phyloP scores from a whole-genome alignment of 2,888 invertebrate genomes.

The Hirtodrosophila alboralis region DNA sequence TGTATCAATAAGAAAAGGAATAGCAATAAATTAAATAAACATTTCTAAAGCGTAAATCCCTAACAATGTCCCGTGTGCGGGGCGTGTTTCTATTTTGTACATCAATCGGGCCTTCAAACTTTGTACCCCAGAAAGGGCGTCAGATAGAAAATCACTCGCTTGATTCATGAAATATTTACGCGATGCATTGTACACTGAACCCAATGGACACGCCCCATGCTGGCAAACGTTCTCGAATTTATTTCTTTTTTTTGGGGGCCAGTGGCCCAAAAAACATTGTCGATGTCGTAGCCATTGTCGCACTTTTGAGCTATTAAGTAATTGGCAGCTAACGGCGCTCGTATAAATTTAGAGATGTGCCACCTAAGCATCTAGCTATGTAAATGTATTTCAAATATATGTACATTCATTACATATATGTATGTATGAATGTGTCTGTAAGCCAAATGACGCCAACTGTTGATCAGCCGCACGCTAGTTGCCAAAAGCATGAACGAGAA shows the following conservation, averaged over 20 bases:
- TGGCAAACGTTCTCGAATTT: conserved; percentile 43
- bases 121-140: conserved; percentile 39
- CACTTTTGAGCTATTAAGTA: conserved; percentile 72
- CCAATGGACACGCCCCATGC: conserved; percentile 35
- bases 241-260: conserved; percentile 22
- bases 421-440: conserved; percentile 17
- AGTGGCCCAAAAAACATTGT: conserved; percentile 28
- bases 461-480: conserved; percentile 57
- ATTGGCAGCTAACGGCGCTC: conserved; percentile 56
- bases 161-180: conserved; percentile 79
- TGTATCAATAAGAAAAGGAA: no score
- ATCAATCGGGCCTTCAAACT: conserved; percentile 38
- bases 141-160: conserved; percentile 74
- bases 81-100: conserved; percentile 59
- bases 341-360: conserved; percentile 61
- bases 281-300: conserved; percentile 43
- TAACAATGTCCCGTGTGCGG: conserved; percentile 56
- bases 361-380: conserved; percentile 13
- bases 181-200: conserved; percentile 46
- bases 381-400: conserved; percentile 3
- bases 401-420: conserved; percentile 7
- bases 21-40: no score
- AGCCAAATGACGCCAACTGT: conserved; percentile 64
- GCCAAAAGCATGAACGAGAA: conserved; percentile 66
- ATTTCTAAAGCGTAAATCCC: neutral